Evolutionary conservation across 2,797 vertebrate species (phyloP).

Genomic region (Lithobates pipiens): DNA sequence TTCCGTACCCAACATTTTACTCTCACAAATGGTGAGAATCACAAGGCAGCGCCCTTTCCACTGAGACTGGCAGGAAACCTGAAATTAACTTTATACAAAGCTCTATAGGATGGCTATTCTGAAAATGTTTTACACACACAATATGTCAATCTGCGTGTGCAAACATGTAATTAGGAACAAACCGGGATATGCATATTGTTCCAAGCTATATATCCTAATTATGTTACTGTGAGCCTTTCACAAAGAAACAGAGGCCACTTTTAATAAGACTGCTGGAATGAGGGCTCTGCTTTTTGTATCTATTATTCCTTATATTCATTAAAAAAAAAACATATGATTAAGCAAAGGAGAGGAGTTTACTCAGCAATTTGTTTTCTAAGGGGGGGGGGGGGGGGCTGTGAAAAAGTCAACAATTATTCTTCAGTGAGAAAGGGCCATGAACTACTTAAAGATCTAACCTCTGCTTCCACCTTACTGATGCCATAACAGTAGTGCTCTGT

Average conservation of each 20-base stretch:
- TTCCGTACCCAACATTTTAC: conserved; percentile 14
- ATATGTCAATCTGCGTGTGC: conserved; percentile 53
- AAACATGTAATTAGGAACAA: conserved; percentile 60
- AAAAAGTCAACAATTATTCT: conserved; percentile 69
- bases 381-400: neutral
- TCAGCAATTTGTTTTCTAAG: neutral
- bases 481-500: conserved; percentile 74
- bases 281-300: conserved; percentile 9
- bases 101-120: conserved; percentile 57
- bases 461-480: conserved; percentile 77
- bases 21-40: conserved; percentile 46
- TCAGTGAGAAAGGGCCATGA: conserved; percentile 73
- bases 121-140: conserved; percentile 57
- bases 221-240: conserved; percentile 42
- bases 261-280: conserved; percentile 29
- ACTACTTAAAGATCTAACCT: conserved; percentile 77
- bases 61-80: conserved; percentile 52
- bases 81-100: conserved; percentile 58
- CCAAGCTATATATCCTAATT: conserved; percentile 57
- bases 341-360: neutral
- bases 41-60: conserved; percentile 47
- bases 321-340: conserved; percentile 17
- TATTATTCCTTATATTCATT: conserved; percentile 39
- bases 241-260: conserved; percentile 49
- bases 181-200: conserved; percentile 47